Base-by-base conservation (phyloP, 2,113 vertebrate genomes). In the Morone chrysops region DNA sequence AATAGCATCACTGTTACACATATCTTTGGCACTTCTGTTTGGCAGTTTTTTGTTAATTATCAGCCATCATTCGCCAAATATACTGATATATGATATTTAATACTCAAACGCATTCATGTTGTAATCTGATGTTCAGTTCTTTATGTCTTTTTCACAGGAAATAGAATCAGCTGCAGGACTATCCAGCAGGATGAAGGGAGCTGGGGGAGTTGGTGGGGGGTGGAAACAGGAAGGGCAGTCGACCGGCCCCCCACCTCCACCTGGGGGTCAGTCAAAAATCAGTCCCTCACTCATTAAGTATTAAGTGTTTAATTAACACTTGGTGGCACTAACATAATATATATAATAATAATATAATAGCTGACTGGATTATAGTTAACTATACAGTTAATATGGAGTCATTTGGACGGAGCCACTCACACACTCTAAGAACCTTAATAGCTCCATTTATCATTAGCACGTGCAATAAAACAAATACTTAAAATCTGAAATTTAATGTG, bases 221-320 rank as follows among this genome's bases (percentile, higher is more conserved):
- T 91, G 89, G 91, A 81, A 89, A 10, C 80, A 90, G 69, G 70
- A 88, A 36, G 85, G 78, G 2, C 31, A 74, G n/a, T 76, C 89
- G 25, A 47, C 59, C 0, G 51, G 74, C 5, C 89, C 93, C 14
- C 90, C 89, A 6, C 96, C 92, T 78, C 93, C 94, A 68, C 91
- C 94, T 56, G 95, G 96, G 89, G 93, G 96, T 94, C 72, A 53
- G 85, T 87, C 45, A 56, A 17, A 8, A 31, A 70, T 54, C 17
- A 3, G 9, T 50, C 56, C 12, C 16, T 25, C 25, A 40, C 22
- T 74, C 22, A 20, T 36, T 48, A 25, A 47, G 9, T 54, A 6
- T 47, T 43, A 17, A 12, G 18, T 75, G 5, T 25, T 47, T 38
- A 13, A 40, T 20, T 10, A 60, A 25, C 45, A 45, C 5, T 40